phyloP scores from a whole-genome alignment of 2,113 vertebrate species.

The Coptodon rendalli region DNA sequence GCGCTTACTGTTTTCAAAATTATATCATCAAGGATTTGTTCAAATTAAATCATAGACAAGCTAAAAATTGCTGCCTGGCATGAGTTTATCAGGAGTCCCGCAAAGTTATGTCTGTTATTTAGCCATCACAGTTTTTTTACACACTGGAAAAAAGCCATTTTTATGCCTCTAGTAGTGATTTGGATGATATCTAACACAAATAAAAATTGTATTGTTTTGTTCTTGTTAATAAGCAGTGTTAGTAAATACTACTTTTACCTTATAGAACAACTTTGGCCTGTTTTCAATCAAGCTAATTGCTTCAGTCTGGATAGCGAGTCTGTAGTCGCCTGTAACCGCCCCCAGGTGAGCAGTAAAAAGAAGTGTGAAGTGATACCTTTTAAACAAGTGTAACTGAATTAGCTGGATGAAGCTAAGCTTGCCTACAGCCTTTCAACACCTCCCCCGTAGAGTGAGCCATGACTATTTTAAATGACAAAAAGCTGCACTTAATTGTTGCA shows the following conservation, averaged over 20 bases:
- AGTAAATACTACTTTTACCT: not conserved
- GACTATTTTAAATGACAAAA: not conserved
- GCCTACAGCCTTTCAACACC: slow-evolving; percentile 12
- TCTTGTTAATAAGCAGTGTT: not conserved
- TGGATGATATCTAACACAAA: not conserved
- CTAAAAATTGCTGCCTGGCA: not conserved
- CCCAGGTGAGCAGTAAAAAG: slow-evolving; percentile 48
- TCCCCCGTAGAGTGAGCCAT: not conserved
- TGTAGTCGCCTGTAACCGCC: not conserved
- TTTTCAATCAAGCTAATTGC: slow-evolving; percentile 14
- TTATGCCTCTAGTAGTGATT: not conserved
- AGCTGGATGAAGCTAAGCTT: slow-evolving; percentile 5
- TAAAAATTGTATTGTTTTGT: not conserved
- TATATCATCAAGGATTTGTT: not conserved
- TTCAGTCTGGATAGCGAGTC: slow-evolving; percentile 7
- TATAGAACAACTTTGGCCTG: not conserved
- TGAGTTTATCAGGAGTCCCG: not conserved
- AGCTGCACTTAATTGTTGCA: not conserved
- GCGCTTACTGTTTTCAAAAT: not conserved
- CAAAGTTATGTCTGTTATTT: not conserved
- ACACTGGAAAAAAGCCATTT: not conserved
- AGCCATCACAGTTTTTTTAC: not conserved
- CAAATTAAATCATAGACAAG: not conserved
- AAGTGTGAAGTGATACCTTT: slow-evolving; percentile 39
- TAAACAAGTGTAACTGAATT: slow-evolving; percentile 35